Evolutionary conservation across 2,113 vertebrate species (phyloP), one percentile per base, ranked within the genome.

Genomic region (Microtus oregoni): DNA sequence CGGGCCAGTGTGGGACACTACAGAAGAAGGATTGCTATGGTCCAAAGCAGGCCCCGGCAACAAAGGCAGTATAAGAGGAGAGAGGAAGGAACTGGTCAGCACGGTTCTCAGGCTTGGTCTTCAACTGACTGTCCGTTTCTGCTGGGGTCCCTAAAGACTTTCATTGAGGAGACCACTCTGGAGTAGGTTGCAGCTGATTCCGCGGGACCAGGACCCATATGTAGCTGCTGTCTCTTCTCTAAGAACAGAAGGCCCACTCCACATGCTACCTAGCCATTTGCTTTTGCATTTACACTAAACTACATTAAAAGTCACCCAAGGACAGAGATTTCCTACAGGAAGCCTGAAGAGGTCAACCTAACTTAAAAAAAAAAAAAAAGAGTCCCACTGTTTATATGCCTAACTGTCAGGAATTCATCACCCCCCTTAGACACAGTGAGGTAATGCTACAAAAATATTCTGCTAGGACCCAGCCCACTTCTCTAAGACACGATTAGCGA

Each of bases 291-390:
- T 38, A 91, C 14, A 79, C 50, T 38, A 65, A 94, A 67, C 32
- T 9, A 35, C 11, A 35, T 90, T 68, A 55, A 72, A 96, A 92
- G 79, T 90, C 89, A 94, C 72, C 50, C 44, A 83, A 92, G 65
- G 65, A 78, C 12, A 94, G 50, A 55, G 38, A 12, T 90, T 94
- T 90, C 50, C 90, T 92, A 91, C 72, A 86, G 75, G 85, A 94
- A 86, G 61, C 17, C 28, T 9, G 3, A 32, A 92, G 65, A 87
- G 41, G 28, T 85, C 91, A 85, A 15, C 12, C 20, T 8, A 75
- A 72, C 89, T 89, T 89, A 38, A 30, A 91, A 87, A 87, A 78
- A 70, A 81, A 65, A 30, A 90, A 44, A 44, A 79, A 70, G 67
- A 72, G 20, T 55, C 4, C 58, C 44, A 76, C 0, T 81, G 44